Percentiles rank a stretch among this genome's conserved stretches.
Conservation (phyloP, 1,140 invertebrate species). For the Mycetomoellerius zeteki region DNA sequence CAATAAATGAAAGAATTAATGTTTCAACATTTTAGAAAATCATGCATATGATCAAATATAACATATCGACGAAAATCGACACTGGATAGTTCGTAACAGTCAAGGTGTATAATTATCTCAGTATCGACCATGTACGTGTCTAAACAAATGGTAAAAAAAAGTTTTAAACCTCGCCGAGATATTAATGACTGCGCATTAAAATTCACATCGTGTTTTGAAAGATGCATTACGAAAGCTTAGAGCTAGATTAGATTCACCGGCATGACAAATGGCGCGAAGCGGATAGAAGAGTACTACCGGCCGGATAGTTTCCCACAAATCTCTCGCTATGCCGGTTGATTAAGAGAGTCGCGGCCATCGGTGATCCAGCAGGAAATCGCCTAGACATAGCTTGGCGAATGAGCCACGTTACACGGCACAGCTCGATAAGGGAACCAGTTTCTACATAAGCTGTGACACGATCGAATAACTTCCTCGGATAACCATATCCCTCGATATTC, state of each 20-base stretch:
- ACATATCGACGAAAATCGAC: not conserved
- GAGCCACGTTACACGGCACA: conserved; percentile 26
- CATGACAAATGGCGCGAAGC: conserved; percentile 51
- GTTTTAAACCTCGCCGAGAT: conserved; percentile 16
- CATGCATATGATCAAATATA: not conserved
- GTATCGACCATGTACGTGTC: not conserved
- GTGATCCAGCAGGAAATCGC: conserved; percentile 65
- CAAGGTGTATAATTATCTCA: conserved; percentile 10
- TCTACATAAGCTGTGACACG: conserved; percentile 58
- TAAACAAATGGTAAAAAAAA: conserved; percentile 12
- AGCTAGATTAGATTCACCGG: conserved; percentile 46
- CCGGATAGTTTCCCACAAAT: conserved; percentile 62
- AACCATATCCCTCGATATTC: conserved; percentile 48
- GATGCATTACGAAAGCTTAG: conserved; percentile 53
- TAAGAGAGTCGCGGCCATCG: conserved; percentile 55
- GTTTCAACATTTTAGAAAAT: conserved; percentile 15
- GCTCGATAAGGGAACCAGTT: conserved; percentile 71
- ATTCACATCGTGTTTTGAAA: conserved; percentile 33
- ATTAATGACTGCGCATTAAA: conserved; percentile 43
- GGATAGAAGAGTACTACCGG: conserved; percentile 10
- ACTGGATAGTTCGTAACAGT: not conserved
- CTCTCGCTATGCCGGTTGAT: conserved; percentile 62
- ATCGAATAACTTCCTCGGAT: conserved; percentile 60
- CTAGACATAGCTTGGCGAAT: conserved; percentile 60
- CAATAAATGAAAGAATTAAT: not conserved